Conservation (phyloP, 2,113 vertebrate species). For the Alces alces region DNA sequence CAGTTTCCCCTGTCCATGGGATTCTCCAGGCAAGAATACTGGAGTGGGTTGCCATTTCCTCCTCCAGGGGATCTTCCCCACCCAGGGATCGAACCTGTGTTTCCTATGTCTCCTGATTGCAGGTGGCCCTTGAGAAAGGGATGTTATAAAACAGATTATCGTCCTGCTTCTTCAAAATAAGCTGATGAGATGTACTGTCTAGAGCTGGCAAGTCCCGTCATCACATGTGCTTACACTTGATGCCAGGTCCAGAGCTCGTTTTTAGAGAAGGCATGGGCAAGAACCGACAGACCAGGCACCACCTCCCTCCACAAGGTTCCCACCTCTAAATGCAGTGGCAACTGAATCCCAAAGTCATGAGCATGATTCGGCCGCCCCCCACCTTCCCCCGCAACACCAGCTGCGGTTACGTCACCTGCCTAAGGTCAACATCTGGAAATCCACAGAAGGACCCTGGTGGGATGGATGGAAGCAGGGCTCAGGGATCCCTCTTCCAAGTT, state of each 20-base stretch:
- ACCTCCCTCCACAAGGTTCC: not conserved
- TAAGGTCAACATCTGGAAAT: conserved; percentile 25
- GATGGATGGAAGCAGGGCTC: not conserved
- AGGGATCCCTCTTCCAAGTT: not conserved
- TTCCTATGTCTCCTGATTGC: not conserved
- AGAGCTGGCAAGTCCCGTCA: no score
- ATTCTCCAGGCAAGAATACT: not conserved
- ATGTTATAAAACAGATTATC: not conserved
- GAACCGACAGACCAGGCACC: not conserved
- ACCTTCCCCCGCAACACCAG: not conserved
- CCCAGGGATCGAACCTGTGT: not conserved
- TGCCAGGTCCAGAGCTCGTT: rapidly evolving
- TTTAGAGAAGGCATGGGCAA: not conserved
- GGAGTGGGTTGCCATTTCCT: not conserved
- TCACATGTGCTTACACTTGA: not conserved
- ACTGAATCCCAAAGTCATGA: not conserved
- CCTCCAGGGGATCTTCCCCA: not conserved
- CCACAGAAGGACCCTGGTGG: not conserved
- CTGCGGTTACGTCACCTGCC: not conserved
- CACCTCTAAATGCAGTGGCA: no score
- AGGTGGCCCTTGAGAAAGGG: not conserved
- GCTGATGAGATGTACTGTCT: not conserved
- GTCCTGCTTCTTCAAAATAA: not conserved
- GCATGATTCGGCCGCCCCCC: not conserved
- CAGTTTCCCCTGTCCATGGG: not conserved